Evolutionary conservation across 1,140 invertebrate genomes (phyloP), one percentile per base, ranked within the genome.

Genomic region (Argopecten irradians): DNA sequence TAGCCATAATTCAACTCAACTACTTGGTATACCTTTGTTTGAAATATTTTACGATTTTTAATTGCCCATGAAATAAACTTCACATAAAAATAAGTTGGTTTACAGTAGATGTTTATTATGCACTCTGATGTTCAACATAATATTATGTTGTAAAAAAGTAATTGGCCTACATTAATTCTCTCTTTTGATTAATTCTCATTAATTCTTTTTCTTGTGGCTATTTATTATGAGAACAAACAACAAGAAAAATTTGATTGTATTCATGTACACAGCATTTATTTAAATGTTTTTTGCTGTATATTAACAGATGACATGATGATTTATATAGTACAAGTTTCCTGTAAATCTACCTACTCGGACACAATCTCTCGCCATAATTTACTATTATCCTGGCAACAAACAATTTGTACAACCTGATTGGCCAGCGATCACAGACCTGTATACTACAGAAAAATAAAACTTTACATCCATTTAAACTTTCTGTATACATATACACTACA

Each of bases 351-450:
- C 19, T 28, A n/a, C 28, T 28, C 22, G n/a, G 55, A 71, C 55
- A 71, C 55, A 71, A 71, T 71, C 55, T 71, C 55, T n/a, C 55
- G 28, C n/a, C 55, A 71, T 71, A 71, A 71, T 71, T 71, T 71
- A 71, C 55, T 71, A 71, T 28, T 71, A 71, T 71, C 55, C 22
- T 71, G 55, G 55, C 55, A 71, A 71, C 55, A 71, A 22, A 71
- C 55, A 71, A 71, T 71, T 71, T 71, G 28, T 71, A 71, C 55
- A 71, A 71, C 55, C 55, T 71, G 22, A 71, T 71, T 22, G 55
- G 55, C n/a, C 55, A 71, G 55, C n/a, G 55, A 71, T 71, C 55
- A 71, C 55, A 71, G 55, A 71, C 55, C 55, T n/a, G 8, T 19
- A 46, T 46, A 46, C 43, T 46, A 46, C 43, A 71, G 55, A 71